Evolutionary conservation across 2,113 vertebrate species (phyloP).

Genomic region (Glaucomys volans): DNA sequence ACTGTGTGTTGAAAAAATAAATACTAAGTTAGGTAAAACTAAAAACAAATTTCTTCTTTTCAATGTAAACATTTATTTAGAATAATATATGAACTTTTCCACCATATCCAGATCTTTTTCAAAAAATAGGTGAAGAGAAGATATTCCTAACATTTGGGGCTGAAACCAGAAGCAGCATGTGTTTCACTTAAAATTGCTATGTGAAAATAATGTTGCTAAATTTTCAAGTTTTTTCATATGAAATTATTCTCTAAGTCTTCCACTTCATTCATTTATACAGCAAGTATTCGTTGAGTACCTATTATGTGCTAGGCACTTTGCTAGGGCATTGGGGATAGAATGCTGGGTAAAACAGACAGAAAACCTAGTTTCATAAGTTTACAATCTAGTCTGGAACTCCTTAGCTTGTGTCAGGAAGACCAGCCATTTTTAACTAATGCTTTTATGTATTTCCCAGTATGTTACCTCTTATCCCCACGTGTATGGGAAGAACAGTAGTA

Average conservation of each 20-base stretch:
- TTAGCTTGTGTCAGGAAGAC: not conserved
- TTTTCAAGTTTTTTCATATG: not conserved
- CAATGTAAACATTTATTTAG: not conserved
- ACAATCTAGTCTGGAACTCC: not conserved
- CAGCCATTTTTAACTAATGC: not conserved
- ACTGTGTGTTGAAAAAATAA: not conserved
- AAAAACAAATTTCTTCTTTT: not conserved
- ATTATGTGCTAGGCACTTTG: not conserved
- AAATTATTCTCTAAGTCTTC: not conserved
- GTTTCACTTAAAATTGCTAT: not conserved
- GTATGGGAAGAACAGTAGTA: not conserved
- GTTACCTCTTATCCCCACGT: not conserved
- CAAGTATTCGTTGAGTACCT: not conserved
- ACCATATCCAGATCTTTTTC: not conserved
- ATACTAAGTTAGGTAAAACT: not conserved
- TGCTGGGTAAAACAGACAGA: not conserved
- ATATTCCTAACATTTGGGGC: not conserved
- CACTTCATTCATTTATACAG: not conserved
- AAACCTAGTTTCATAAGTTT: not conserved
- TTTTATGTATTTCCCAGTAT: not conserved
- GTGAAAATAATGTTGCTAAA: not conserved
- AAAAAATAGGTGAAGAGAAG: not conserved
- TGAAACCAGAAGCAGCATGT: not conserved
- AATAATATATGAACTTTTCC: not conserved
- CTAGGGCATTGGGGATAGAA: not conserved